Evolutionary conservation across 2,797 vertebrate genomes (phyloP).

Genomic region (Propithecus perrieri): DNA sequence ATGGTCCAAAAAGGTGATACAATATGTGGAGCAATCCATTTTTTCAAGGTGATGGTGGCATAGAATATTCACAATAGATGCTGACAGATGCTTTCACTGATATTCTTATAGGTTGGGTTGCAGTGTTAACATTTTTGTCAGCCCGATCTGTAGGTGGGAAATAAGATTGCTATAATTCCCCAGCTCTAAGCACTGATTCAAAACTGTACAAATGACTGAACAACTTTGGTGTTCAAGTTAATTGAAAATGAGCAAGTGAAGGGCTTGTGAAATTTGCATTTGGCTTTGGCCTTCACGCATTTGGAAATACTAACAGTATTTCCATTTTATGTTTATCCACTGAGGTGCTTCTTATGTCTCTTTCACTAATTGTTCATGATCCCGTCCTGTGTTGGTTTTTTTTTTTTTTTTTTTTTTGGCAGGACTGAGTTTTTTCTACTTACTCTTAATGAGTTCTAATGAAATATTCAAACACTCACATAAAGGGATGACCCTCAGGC

Average conservation of each 20-base stretch:
- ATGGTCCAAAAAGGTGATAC: neutral
- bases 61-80: neutral
- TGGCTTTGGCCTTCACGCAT: conserved; percentile 66
- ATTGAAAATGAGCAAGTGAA: conserved; percentile 68
- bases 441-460: conserved; percentile 69
- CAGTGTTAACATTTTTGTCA: conserved; percentile 37
- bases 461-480: conserved; percentile 43
- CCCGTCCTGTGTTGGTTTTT: conserved; percentile 66
- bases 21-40: accelerated
- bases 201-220: conserved; percentile 45
- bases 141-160: conserved; percentile 58
- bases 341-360: conserved; percentile 57
- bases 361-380: conserved; percentile 62
- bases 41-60: neutral
- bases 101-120: neutral
- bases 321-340: conserved; percentile 62
- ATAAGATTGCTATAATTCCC: conserved; percentile 18
- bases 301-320: conserved; percentile 56
- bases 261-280: conserved; percentile 66
- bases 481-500: conserved; percentile 59
- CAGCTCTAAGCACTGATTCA: neutral
- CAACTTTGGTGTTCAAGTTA: conserved; percentile 61
- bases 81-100: too few relatives aligned
- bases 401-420: conserved; percentile 63
- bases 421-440: conserved; percentile 68